phyloP scores from a whole-genome alignment of 2,888 invertebrate species.

The Margaritifera margaritifera region DNA sequence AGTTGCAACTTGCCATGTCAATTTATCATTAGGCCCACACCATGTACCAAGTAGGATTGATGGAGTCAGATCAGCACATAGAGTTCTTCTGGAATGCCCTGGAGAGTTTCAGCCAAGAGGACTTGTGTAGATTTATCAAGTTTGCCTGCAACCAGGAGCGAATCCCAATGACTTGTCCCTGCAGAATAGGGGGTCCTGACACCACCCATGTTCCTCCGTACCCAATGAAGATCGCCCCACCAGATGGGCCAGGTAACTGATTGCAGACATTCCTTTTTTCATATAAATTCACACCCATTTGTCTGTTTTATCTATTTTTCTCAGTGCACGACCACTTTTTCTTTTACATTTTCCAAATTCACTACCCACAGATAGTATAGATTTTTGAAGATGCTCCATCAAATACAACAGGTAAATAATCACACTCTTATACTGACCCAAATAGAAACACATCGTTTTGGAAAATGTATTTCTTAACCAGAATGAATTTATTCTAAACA shows the following conservation, averaged over 20 bases:
- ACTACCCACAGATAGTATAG: too few species aligned
- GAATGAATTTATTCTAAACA: too few species aligned
- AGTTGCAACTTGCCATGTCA: background rate
- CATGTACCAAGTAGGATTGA: slow-evolving; percentile 72
- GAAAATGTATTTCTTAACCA: too few species aligned
- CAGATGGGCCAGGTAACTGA: slow-evolving; percentile 66
- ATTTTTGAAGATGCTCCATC: too few species aligned
- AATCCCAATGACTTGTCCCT: slow-evolving; percentile 70
- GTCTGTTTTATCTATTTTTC: too few species aligned
- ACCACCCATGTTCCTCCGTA: slow-evolving; percentile 71
- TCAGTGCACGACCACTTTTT: too few species aligned
- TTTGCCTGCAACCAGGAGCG: slow-evolving; percentile 73
- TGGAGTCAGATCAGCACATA: slow-evolving; percentile 70
- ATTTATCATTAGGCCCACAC: slow-evolving; percentile 64
- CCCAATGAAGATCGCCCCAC: slow-evolving; percentile 73
- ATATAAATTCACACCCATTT: background rate
- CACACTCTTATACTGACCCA: too few species aligned
- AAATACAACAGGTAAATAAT: too few species aligned
- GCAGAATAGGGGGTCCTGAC: slow-evolving; percentile 65
- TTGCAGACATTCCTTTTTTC: background rate
- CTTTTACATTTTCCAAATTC: too few species aligned
- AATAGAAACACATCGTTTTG: too few species aligned
- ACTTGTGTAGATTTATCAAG: slow-evolving; percentile 70
- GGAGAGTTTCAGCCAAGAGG: slow-evolving; percentile 66
- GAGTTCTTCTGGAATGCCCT: slow-evolving; percentile 71